These are phyloP conservation scores for Lanistes nyassanus DNA, from an alignment of 1,140 invertebrate genomes.

Conservation along the genomic window DNA sequence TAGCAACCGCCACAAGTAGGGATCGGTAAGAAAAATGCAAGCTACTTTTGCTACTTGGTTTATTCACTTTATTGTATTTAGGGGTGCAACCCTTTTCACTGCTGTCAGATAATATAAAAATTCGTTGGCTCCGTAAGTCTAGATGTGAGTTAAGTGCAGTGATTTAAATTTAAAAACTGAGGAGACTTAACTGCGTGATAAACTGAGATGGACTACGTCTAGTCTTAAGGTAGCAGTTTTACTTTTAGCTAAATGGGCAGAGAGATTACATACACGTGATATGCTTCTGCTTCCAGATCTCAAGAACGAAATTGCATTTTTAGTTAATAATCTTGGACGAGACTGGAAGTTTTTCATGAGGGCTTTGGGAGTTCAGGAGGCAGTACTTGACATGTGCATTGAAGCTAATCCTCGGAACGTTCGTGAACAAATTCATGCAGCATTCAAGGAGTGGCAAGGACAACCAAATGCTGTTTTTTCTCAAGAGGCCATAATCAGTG, in stretches of 20 bases:
- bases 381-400: slow-evolving; percentile 39
- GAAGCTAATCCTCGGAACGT: slow-evolving; percentile 40
- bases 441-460: slow-evolving; percentile 40
- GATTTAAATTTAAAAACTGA: background rate
- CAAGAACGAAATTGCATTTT: slow-evolving; percentile 41
- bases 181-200: background rate
- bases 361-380: slow-evolving; percentile 40
- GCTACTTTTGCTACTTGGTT: background rate
- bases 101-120: background rate
- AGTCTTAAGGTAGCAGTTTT: too few species aligned
- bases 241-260: too few species aligned
- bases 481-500: background rate
- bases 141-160: background rate
- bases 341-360: slow-evolving; percentile 52
- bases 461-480: background rate
- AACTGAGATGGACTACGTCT: background rate
- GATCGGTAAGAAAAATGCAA: background rate
- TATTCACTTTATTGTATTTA: background rate
- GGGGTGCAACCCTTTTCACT: too few species aligned
- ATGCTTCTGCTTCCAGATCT: slow-evolving; percentile 34
- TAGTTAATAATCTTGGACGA: slow-evolving; percentile 43
- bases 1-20: too few species aligned
- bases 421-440: slow-evolving; percentile 46
- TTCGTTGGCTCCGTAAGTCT: background rate
- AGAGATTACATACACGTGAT: background rate